Evolutionary conservation across 2,797 vertebrate genomes (phyloP).

Genomic region (Pseudotriccus pelzelni): DNA sequence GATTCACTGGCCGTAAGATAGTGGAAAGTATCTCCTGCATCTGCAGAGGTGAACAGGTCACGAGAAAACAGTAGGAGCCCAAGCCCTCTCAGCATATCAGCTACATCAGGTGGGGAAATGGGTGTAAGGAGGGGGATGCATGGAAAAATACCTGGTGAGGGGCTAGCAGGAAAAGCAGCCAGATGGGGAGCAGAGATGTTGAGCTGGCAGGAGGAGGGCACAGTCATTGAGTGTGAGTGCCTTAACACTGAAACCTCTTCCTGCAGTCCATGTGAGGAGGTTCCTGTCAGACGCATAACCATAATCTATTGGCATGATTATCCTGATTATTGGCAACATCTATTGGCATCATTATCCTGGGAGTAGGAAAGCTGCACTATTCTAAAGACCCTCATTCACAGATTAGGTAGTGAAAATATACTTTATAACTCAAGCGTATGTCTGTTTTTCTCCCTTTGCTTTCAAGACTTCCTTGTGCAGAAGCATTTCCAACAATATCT

Average conservation of each 20-base stretch:
- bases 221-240: accelerated
- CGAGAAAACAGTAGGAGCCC: accelerated
- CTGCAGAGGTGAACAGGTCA: neutral
- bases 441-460: neutral
- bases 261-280: neutral
- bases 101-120: neutral
- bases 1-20: neutral
- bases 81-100: neutral
- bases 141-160: neutral
- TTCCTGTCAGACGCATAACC: accelerated
- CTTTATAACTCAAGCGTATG: neutral
- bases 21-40: neutral
- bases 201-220: neutral
- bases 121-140: accelerated
- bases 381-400: neutral
- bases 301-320: neutral
- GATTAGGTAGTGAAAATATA: neutral
- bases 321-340: neutral
- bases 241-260: neutral
- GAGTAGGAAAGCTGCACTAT: neutral
- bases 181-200: neutral
- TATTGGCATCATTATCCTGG: neutral
- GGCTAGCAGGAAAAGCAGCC: accelerated
- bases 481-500: neutral
- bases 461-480: neutral